Percentiles rank a stretch among this genome's conserved stretches.
These are phyloP conservation scores for Isichthys henryi DNA, from an alignment of 2,113 vertebrate genomes.

Conservation along the genomic window DNA sequence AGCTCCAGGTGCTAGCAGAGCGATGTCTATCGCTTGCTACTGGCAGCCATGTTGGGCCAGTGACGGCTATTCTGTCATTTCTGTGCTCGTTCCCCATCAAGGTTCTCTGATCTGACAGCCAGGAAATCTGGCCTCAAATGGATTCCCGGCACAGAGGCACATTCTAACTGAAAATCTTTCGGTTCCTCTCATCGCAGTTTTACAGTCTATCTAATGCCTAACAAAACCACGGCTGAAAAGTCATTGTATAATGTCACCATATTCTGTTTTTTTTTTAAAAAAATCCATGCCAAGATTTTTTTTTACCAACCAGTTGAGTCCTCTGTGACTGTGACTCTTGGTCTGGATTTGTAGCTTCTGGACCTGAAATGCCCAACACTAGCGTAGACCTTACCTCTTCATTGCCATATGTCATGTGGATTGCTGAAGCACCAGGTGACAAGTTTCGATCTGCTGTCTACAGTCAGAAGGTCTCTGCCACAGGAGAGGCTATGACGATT, in stretches of 20 bases:
- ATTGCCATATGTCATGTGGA: not conserved
- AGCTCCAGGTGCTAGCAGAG: not conserved
- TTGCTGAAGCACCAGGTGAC: not conserved
- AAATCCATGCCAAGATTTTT: too few relatives aligned
- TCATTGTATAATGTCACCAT: not conserved
- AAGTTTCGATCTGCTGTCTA: not conserved
- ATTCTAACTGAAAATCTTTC: not conserved
- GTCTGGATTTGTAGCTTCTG: too few relatives aligned
- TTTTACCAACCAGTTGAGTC: too few relatives aligned
- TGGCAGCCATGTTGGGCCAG: not conserved
- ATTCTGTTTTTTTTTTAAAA: not conserved
- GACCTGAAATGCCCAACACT: not conserved
- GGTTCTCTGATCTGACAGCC: not conserved
- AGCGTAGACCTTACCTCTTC: not conserved
- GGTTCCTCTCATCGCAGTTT: not conserved
- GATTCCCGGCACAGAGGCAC: not conserved
- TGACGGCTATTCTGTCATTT: not conserved
- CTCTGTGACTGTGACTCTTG: too few relatives aligned
- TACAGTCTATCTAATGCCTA: not conserved
- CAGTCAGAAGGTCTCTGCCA: not conserved
- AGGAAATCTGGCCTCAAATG: conserved; percentile 10
- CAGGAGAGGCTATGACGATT: not conserved
- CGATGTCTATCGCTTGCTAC: not conserved
- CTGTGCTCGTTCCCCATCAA: not conserved
- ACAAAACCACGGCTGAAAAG: not conserved